Percentiles rank a stretch among this genome's conserved stretches.
These are phyloP conservation scores for Lagopus muta DNA, from an alignment of 2,113 vertebrate genomes.

Conservation along the genomic window DNA sequence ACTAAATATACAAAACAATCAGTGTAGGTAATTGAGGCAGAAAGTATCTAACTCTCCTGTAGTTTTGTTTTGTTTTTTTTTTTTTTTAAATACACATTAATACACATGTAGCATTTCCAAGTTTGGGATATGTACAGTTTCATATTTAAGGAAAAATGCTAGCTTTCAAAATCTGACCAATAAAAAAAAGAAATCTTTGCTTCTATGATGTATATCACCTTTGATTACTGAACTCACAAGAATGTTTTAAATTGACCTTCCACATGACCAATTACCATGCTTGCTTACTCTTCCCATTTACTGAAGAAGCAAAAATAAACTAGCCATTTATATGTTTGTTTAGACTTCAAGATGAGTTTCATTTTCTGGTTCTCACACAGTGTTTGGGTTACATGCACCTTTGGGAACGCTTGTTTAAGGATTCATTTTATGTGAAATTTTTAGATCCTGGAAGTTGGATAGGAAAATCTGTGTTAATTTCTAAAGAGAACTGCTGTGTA, in stretches of 20 bases:
- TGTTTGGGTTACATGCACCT: slow-evolving; percentile 17
- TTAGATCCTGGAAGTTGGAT: background rate
- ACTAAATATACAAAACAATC: background rate
- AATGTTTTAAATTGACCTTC: slow-evolving; percentile 5
- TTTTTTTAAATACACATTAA: background rate
- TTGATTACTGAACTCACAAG: background rate
- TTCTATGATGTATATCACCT: background rate
- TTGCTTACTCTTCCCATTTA: slow-evolving; percentile 35
- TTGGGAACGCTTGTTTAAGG: slow-evolving; percentile 39
- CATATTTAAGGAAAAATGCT: background rate
- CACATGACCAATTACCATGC: slow-evolving; percentile 4
- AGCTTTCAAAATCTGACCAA: background rate
- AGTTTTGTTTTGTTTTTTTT: background rate
- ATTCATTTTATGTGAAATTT: slow-evolving; percentile 16
- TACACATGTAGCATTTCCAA: background rate
- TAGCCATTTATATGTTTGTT: slow-evolving; percentile 9
- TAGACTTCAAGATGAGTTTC: background rate
- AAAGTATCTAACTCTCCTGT: background rate
- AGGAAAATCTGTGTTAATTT: background rate
- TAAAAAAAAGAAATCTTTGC: background rate
- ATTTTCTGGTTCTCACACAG: slow-evolving; percentile 17
- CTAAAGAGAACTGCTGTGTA: background rate
- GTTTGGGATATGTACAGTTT: background rate
- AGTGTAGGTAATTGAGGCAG: background rate
- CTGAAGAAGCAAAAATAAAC: slow-evolving; percentile 35